A percentile compares a stretch with the other conserved stretches of the same genome.
These are phyloP conservation scores for Phylloscopus trochiloides DNA, from an alignment of 2,113 vertebrate genomes.

Conservation along the genomic window DNA sequence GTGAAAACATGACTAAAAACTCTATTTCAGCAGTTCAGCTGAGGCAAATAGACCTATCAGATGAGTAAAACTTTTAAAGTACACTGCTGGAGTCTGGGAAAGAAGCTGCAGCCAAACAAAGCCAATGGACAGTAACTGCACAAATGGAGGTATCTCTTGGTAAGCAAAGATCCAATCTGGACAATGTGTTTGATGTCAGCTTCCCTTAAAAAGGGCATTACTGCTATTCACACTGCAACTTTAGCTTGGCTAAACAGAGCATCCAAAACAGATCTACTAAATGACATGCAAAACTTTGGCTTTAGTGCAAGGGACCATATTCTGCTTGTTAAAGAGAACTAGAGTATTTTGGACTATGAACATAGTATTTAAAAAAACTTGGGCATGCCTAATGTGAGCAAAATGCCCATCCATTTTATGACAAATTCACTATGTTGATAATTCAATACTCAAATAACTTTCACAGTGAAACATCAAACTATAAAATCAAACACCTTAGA, in stretches of 20 bases:
- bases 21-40: background rate
- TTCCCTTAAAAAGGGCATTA: background rate
- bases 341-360: background rate
- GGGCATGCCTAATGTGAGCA: background rate
- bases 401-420: background rate
- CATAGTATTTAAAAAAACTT: background rate
- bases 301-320: background rate
- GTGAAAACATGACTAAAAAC: background rate
- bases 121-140: background rate
- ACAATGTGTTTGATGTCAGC: background rate
- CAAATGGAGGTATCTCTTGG: background rate
- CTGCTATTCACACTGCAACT: background rate
- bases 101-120: background rate
- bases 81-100: background rate
- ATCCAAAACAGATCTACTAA: background rate
- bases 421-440: background rate
- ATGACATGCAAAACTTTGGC: background rate
- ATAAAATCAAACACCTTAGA: conserved; percentile 38
- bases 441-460: background rate
- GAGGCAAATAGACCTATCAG: background rate
- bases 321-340: background rate
- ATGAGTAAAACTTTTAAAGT: background rate
- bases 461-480: background rate
- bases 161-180: background rate
- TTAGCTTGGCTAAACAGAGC: background rate